Conservation (phyloP, 2,113 vertebrate species). For the Nycticorax nycticorax region DNA sequence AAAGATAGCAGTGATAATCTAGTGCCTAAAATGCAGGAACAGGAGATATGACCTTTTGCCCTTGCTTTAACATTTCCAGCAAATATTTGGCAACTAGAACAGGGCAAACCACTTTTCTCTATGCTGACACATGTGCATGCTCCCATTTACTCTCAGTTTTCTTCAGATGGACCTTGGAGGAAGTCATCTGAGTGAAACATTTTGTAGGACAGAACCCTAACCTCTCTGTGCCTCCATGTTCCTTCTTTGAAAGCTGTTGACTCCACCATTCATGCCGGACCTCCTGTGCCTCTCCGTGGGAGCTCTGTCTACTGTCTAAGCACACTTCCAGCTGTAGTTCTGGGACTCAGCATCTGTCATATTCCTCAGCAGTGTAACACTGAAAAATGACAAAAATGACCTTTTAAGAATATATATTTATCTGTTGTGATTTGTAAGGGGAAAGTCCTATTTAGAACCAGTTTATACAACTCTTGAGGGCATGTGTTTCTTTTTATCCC, state of each 20-base stretch:
- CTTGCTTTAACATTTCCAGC: neutral
- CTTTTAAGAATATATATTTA: neutral
- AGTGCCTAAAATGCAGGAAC: neutral
- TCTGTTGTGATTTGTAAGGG: neutral
- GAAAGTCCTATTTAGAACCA: neutral
- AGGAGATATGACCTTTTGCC: neutral
- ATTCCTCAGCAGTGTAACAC: neutral
- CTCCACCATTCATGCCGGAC: no score
- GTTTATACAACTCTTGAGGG: neutral
- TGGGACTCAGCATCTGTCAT: neutral
- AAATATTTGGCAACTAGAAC: fast-evolving
- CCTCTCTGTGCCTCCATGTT: fast-evolving
- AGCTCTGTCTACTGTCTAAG: neutral
- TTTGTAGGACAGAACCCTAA: neutral
- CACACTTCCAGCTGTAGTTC: neutral
- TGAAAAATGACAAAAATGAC: neutral
- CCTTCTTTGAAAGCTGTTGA: fast-evolving
- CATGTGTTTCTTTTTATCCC: neutral
- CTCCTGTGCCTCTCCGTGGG: neutral
- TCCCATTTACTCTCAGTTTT: neutral
- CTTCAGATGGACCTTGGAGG: neutral
- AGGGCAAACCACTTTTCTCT: neutral
- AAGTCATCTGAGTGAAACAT: neutral
- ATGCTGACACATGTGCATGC: neutral
- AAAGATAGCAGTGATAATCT: neutral